Base-by-base conservation (phyloP, 2,113 vertebrate species). In the Melanerpes aurifrons region DNA sequence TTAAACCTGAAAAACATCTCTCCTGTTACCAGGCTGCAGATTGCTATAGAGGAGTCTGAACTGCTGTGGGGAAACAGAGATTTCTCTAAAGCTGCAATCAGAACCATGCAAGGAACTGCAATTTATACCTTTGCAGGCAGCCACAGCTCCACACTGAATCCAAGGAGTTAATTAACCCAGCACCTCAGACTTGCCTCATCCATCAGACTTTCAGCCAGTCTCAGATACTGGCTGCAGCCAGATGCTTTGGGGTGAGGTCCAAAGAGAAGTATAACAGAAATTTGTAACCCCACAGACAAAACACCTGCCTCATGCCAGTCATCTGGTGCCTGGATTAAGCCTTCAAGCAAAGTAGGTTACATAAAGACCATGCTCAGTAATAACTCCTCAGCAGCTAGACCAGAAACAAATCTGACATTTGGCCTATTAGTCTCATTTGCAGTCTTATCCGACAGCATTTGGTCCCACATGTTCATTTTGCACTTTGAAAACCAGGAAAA, bases 391-490 rank as follows among this genome's bases (percentile, higher is more conserved):
- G 74, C 59, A 92, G 58, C 74, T 37, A 43, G 54, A 72, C 29
- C 70, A 88, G 78, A 69, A 94, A 50, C 71, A 87, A 62, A 82
- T 35, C 75, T 94, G 87, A 80, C 92, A 85, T 73, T 95, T 95
- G 84, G 26, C 91, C 91, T 91, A 5, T 86, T 72, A 66, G 89
- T 61, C 87, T 96, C 89, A 91, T 92, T 89, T 89, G 63, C 73
- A 94, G 84, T 29, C 84, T 92, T 56, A 57, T 40, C 83, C 0
- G 0, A 10, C 9, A 69, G 84, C 59, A 24, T 54, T 90, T 63
- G 50, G n/a, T 74, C 37, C 73, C 59, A 79, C 29, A 6, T 81
- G 68, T 83, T 93, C 89, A 78, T 68, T 96, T 86, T 91, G 76
- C 31, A 22, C 72, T 86, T 87, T 37, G 59, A 28, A 53, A 57